These are phyloP conservation scores for Philaethria dido DNA, from an alignment of 2,888 invertebrate species.

Conservation along the genomic window DNA sequence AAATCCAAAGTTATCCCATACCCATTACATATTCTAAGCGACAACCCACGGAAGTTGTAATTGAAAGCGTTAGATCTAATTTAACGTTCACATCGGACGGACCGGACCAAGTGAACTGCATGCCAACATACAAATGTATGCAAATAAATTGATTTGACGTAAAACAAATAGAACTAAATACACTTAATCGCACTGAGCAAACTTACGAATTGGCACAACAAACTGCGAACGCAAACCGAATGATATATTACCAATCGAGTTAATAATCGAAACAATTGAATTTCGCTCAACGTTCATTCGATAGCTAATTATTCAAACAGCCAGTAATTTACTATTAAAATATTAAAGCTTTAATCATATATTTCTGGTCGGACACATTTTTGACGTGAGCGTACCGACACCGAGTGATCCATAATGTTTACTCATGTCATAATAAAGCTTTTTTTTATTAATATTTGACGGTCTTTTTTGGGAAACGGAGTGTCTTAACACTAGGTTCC, in stretches of 20 bases:
- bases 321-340: slow-evolving; percentile 61
- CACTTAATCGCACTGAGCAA: slow-evolving; percentile 52
- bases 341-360: slow-evolving; percentile 63
- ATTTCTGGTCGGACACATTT: slow-evolving; percentile 45
- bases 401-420: slow-evolving; percentile 38
- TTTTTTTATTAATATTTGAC: slow-evolving; percentile 15
- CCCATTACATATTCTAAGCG: slow-evolving; percentile 5
- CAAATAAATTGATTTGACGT: slow-evolving; percentile 41
- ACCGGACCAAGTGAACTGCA: slow-evolving; percentile 33
- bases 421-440: slow-evolving; percentile 15
- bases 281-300: slow-evolving; percentile 54
- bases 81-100: slow-evolving; percentile 42
- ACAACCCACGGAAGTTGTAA: slow-evolving; percentile 5
- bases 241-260: slow-evolving; percentile 63
- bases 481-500: too few species aligned
- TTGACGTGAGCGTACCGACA: slow-evolving; percentile 37
- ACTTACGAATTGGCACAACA: slow-evolving; percentile 55
- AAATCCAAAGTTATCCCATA: slow-evolving; percentile 3
- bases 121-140: slow-evolving; percentile 36
- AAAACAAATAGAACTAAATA: slow-evolving; percentile 51
- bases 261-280: slow-evolving; percentile 67
- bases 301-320: slow-evolving; percentile 68
- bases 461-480: neutral
- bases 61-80: slow-evolving; percentile 30
- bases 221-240: slow-evolving; percentile 57